A percentile compares a stretch with the other conserved stretches of the same genome.
Evolutionary conservation across 1,140 invertebrate genomes (phyloP).

Genomic region (Diprion similis): DNA sequence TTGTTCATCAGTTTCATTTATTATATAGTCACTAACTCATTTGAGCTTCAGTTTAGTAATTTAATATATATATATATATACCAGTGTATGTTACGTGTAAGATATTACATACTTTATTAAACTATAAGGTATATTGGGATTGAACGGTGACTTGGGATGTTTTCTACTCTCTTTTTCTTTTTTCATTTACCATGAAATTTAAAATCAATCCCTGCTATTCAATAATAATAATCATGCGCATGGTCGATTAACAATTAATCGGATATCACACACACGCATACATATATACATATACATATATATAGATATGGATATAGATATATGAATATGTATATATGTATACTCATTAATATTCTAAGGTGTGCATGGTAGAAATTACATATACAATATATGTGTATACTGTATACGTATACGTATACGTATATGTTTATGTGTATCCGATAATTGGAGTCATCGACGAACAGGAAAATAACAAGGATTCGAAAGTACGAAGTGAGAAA

Average conservation of each 20-base stretch:
- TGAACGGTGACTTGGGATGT: neutral
- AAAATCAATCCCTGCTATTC: too few relatives aligned
- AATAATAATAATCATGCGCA: too few relatives aligned
- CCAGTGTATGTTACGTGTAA: slow-evolving; percentile 65
- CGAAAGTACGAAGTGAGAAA: too few relatives aligned
- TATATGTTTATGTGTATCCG: neutral
- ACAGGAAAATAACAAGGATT: neutral
- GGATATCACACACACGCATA: too few relatives aligned
- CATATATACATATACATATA: too few relatives aligned
- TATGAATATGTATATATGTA: too few relatives aligned
- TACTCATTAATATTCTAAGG: neutral
- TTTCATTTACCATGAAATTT: too few relatives aligned
- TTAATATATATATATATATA: slow-evolving; percentile 52
- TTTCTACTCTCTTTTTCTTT: too few relatives aligned
- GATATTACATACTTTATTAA: slow-evolving; percentile 51
- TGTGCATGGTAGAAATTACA: neutral
- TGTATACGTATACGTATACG: too few relatives aligned
- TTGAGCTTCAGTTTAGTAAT: slow-evolving; percentile 63
- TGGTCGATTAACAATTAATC: too few relatives aligned
- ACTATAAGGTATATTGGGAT: neutral
- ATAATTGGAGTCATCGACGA: neutral
- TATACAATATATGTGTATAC: neutral
- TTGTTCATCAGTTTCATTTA: slow-evolving; percentile 43
- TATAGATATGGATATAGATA: too few relatives aligned
- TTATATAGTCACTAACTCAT: slow-evolving; percentile 65